A percentile compares a stretch with the other conserved stretches of the same genome.
phyloP scores from a whole-genome alignment of 2,888 invertebrate genomes.

The Candidula unifasciata region DNA sequence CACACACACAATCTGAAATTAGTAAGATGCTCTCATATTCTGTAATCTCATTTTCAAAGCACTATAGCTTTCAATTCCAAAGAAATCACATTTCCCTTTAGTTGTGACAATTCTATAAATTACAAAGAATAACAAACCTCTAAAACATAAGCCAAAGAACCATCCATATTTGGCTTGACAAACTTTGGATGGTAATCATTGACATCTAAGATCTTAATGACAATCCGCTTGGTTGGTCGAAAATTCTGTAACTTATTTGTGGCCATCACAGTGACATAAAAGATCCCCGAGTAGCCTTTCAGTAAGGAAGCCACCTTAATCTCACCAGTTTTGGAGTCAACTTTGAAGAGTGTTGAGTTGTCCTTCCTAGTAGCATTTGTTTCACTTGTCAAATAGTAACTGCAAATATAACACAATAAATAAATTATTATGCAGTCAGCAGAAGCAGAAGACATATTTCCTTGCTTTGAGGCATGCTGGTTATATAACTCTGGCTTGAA shows the following conservation, averaged over 20 bases:
- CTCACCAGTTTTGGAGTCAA: constrained; percentile 89
- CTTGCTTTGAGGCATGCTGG: no score
- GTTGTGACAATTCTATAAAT: no score
- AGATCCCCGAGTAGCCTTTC: constrained; percentile 83
- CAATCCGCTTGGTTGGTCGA: constrained; percentile 53
- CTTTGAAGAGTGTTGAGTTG: constrained; percentile 93
- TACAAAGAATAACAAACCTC: constrained; percentile 51
- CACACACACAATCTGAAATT: no score
- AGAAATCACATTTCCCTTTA: no score
- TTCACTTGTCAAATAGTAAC: constrained; percentile 60
- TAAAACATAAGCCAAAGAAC: constrained; percentile 51
- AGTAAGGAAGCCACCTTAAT: constrained; percentile 84
- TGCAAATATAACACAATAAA: constrained; percentile 9
- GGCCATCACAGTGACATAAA: constrained; percentile 63
- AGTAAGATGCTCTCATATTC: no score
- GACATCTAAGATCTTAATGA: constrained; percentile 90
- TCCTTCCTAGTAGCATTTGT: constrained; percentile 57
- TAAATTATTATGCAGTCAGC: neutral
- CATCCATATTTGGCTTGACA: constrained; percentile 52
- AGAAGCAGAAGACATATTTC: neutral
- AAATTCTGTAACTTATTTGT: constrained; percentile 59
- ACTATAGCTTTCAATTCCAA: no score
- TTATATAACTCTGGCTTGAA: no score
- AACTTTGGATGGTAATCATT: constrained; percentile 89
- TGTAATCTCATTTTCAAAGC: no score